A percentile compares a stretch with the other conserved stretches of the same genome.
Conservation (phyloP, 2,113 vertebrate species). For the Dasypus novemcinctus region DNA sequence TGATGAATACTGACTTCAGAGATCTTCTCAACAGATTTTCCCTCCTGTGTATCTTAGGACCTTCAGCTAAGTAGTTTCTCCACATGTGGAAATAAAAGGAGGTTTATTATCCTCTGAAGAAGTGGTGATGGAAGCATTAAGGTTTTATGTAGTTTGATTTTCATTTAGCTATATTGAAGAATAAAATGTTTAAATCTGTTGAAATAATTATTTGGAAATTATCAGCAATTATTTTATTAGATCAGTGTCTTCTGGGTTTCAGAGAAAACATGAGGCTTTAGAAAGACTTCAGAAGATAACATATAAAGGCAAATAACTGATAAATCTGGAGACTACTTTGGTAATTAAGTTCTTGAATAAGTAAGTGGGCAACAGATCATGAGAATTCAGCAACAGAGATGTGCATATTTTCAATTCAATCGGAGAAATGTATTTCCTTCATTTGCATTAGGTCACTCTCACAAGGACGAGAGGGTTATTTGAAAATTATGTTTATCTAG, state of each 20-base stretch:
- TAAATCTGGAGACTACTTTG: not conserved
- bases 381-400: not conserved
- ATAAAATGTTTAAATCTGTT: not conserved
- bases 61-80: not conserved
- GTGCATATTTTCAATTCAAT: not conserved
- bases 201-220: not conserved
- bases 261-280: not conserved
- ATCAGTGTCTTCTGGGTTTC: not conserved
- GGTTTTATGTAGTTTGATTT: not conserved
- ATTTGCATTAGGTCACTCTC: not conserved
- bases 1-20: conserved; percentile 88
- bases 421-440: not conserved
- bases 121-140: not conserved
- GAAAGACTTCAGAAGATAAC: not conserved
- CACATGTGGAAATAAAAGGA: not conserved
- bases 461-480: not conserved
- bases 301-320: not conserved
- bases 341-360: not conserved
- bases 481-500: not conserved
- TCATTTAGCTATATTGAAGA: not conserved
- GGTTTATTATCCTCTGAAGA: not conserved
- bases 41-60: too few species aligned
- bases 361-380: not conserved
- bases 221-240: not conserved
- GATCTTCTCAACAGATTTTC: not conserved